Evolutionary conservation across 2,888 invertebrate genomes (phyloP), one percentile per base, ranked within the genome.

Genomic region (Malthinus flaveolus): DNA sequence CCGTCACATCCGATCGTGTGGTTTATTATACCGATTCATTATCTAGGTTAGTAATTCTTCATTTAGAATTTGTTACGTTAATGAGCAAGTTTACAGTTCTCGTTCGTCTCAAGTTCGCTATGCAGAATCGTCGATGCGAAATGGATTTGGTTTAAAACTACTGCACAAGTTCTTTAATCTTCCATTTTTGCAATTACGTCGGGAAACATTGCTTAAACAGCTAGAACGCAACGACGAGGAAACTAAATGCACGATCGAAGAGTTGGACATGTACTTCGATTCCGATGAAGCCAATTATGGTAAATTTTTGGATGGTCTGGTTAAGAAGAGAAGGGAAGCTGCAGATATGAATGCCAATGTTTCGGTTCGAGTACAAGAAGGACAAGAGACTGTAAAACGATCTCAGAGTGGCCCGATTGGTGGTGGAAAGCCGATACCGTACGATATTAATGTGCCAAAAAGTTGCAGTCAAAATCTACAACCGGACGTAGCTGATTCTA

Each of bases 81-180:
- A 44, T 3, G 23, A n/a, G 7, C 1, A 44, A 9, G 7, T 47
- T 48, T 58, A 3, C 35, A 77, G 77, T 56, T 76, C 75, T 52
- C 84, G 86, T 46, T 79, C 83, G 49, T 86, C 86, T 0, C 86
- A 90, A 74, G 85, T 95, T 12, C 84, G 94, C 32, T 95, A 94
- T 75, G 90, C 93, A 0, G 95, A 96, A 77, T 87, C 93, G 0
- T 96, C 95, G 1, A 96, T 97, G 96, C 84, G 94, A 71, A 97
- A 96, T 80, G 95, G 95, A 1, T 97, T 96, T 79, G 97, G 97
- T 3, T 80, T 97, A 53, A 90, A 94, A 73, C 84, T 94, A 62
- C 82, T 97, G 49, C 95, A 97, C 81, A 94, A 94, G 79, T 97
- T 97, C 80, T 90, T 97, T 74, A 96, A 95, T 78, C 84, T 97